Conservation (phyloP, 2,113 vertebrate genomes). For the Tor tambroides region DNA sequence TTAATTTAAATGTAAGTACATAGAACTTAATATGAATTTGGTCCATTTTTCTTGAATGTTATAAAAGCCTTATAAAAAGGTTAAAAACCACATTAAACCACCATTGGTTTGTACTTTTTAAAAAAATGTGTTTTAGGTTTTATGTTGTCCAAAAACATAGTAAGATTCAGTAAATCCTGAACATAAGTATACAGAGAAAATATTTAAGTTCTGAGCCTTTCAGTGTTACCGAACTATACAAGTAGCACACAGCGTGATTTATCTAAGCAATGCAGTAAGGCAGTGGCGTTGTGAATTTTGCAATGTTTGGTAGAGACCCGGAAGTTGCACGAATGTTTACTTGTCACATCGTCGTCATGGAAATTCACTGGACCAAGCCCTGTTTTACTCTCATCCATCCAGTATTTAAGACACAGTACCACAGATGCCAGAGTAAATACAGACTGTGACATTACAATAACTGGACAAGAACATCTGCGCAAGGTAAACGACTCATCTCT, state of each 20-base stretch:
- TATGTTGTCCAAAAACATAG: no score
- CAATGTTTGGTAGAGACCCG: not conserved
- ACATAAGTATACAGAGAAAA: no score
- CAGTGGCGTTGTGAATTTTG: not conserved
- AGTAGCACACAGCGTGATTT: not conserved
- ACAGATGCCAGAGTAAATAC: not conserved
- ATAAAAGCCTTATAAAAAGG: no score
- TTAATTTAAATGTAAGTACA: no score
- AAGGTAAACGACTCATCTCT: slow-evolving; percentile 46
- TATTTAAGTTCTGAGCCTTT: not conserved
- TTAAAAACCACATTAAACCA: no score
- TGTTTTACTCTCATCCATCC: slow-evolving; percentile 19
- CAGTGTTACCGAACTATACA: no score
- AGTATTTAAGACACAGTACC: slow-evolving; percentile 46
- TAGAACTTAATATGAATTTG: no score
- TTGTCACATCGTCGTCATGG: slow-evolving; percentile 1
- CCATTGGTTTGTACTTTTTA: no score
- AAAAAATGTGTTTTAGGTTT: not conserved
- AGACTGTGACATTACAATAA: slow-evolving; percentile 13
- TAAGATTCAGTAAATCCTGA: not conserved
- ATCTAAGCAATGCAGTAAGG: slow-evolving; percentile 1
- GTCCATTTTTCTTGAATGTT: no score
- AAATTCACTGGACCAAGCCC: slow-evolving; percentile 29
- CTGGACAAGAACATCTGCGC: slow-evolving; percentile 13
- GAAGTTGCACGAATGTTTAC: slow-evolving; percentile 47